phyloP scores from a whole-genome alignment of 2,888 invertebrate genomes.

The Saturnia pavonia region DNA sequence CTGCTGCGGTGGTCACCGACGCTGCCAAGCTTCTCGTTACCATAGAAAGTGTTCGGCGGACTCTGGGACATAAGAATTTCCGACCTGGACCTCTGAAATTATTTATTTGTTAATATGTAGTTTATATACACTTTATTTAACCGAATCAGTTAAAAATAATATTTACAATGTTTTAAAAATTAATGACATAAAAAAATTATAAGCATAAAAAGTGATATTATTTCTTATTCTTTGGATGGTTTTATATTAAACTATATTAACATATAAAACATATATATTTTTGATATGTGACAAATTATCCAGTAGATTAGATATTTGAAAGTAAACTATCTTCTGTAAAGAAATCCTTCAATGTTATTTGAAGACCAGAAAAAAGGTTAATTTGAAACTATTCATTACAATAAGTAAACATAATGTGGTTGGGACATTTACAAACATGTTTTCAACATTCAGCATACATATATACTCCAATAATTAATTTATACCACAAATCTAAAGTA shows the following conservation, averaged over 20 bases:
- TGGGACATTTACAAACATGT: background rate
- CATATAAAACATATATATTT: no score
- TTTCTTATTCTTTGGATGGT: no score
- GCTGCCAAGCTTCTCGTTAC: slow-evolving; percentile 12
- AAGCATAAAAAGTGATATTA: background rate
- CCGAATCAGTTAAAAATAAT: background rate
- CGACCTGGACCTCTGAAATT: slow-evolving; percentile 72
- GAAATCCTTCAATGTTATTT: no score
- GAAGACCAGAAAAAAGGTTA: background rate
- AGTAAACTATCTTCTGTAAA: no score
- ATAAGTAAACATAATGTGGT: background rate
- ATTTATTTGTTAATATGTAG: slow-evolving; percentile 15
- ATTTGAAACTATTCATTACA: background rate
- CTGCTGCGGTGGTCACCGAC: slow-evolving; percentile 33
- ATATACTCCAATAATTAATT: background rate
- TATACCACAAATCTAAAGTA: background rate
- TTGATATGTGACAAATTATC: no score
- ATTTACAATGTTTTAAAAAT: background rate
- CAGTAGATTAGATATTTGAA: no score
- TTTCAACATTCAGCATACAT: background rate
- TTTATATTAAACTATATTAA: no score
- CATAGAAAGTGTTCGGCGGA: slow-evolving; percentile 54
- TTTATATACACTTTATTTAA: slow-evolving; percentile 2
- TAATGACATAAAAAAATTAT: background rate
- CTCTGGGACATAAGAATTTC: slow-evolving; percentile 71